Percentiles rank a stretch among this genome's conserved stretches.
These are phyloP conservation scores for Tauraco erythrolophus DNA, from an alignment of 2,113 vertebrate species.

Conservation along the genomic window DNA sequence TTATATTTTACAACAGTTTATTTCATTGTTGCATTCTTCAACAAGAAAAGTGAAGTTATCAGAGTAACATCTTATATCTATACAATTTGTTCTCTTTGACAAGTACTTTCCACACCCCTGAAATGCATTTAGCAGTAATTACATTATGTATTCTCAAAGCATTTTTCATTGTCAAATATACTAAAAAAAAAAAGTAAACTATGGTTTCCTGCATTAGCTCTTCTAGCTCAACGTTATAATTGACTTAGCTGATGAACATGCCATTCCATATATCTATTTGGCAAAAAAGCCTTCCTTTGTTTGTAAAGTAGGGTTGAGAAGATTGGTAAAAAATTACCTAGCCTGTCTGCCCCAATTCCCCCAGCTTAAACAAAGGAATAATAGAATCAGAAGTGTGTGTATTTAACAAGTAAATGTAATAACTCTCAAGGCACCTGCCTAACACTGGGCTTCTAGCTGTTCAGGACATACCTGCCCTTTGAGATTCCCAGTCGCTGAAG, in stretches of 20 bases:
- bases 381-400: background rate
- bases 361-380: background rate
- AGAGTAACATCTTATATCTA: background rate
- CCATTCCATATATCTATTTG: background rate
- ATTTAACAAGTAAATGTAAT: background rate
- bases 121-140: background rate
- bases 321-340: background rate
- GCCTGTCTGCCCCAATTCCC: background rate
- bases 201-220: fast-evolving
- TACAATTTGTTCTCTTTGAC: background rate
- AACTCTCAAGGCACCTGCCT: background rate
- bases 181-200: background rate
- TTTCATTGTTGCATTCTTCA: background rate
- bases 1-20: background rate
- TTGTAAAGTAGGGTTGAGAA: background rate
- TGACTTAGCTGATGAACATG: background rate
- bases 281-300: background rate
- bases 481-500: background rate
- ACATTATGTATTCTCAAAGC: background rate
- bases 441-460: background rate
- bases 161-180: constrained; percentile 26
- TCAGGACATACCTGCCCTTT: background rate
- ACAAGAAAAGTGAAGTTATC: background rate
- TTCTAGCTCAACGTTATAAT: background rate
- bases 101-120: background rate